Evolutionary conservation across 1,140 invertebrate genomes (phyloP).

Genomic region (Mycetomoellerius zeteki): DNA sequence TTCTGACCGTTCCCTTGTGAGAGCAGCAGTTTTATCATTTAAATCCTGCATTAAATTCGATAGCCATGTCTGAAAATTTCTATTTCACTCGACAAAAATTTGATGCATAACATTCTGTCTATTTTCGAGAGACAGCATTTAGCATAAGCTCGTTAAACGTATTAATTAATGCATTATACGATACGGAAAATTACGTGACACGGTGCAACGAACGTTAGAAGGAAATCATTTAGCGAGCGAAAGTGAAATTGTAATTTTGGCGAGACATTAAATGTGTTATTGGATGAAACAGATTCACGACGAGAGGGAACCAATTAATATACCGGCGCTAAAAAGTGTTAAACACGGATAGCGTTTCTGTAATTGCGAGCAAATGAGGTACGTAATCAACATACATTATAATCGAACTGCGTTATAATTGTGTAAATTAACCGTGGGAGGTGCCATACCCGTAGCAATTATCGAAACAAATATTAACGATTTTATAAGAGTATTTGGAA

Average conservation of each 20-base stretch:
- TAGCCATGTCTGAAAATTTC: background rate
- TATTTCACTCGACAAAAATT: background rate
- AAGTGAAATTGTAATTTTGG: conserved; percentile 61
- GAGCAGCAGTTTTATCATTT: background rate
- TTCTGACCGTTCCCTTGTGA: too few relatives aligned
- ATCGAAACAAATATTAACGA: conserved; percentile 64
- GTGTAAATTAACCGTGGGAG: conserved; percentile 62
- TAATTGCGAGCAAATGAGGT: conserved; percentile 61
- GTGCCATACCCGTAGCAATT: conserved; percentile 55
- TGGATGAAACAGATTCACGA: conserved; percentile 62
- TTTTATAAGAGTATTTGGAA: conserved; percentile 59
- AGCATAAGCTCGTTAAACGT: conserved; percentile 18
- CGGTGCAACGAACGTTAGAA: conserved; percentile 32
- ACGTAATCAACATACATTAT: conserved; percentile 63
- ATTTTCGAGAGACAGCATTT: background rate
- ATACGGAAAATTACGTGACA: conserved; percentile 21
- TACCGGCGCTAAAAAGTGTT: conserved; percentile 58
- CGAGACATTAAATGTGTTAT: conserved; percentile 62
- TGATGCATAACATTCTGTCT: background rate
- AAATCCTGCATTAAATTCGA: background rate
- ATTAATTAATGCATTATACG: conserved; percentile 37
- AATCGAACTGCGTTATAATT: conserved; percentile 61
- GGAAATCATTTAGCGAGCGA: conserved; percentile 33
- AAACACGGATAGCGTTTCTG: conserved; percentile 63
- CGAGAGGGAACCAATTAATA: conserved; percentile 52